Evolutionary conservation across 2,113 vertebrate species (phyloP).

Genomic region (Girardinichthys multiradiatus): DNA sequence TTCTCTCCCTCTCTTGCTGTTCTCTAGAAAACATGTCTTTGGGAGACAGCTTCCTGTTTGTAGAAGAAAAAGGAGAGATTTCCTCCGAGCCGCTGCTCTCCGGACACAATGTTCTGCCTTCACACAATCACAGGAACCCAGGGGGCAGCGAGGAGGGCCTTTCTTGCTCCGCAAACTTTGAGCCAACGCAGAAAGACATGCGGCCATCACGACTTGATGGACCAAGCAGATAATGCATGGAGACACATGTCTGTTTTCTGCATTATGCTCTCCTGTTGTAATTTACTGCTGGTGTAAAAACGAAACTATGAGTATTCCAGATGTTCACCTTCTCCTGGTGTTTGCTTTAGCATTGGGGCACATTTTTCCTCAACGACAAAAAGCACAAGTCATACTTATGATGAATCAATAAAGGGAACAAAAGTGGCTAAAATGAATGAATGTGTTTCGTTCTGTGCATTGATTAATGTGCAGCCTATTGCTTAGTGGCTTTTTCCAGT

Average conservation of each 20-base stretch:
- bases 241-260: conserved; percentile 70
- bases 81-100: conserved; percentile 75
- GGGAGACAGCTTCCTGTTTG: conserved; percentile 80
- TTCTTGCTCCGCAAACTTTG: conserved; percentile 35
- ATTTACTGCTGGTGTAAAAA: conserved; percentile 68
- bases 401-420: not conserved
- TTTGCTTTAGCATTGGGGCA: conserved; percentile 14
- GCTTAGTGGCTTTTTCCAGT: conserved; percentile 14
- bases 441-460: no score
- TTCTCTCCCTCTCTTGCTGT: conserved; percentile 10
- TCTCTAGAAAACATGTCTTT: conserved; percentile 65
- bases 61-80: conserved; percentile 76
- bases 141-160: conserved; percentile 64
- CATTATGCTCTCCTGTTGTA: conserved; percentile 60
- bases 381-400: no score
- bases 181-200: conserved; percentile 17
- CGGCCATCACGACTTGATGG: conserved; percentile 17
- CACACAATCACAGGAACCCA: conserved; percentile 83
- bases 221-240: conserved; percentile 7
- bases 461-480: not conserved
- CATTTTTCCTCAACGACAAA: no score
- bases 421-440: not conserved
- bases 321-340: conserved; percentile 39
- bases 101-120: conserved; percentile 79
- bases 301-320: conserved; percentile 75